Conservation (phyloP, 2,797 vertebrate species). For the Dipus sagitta region DNA sequence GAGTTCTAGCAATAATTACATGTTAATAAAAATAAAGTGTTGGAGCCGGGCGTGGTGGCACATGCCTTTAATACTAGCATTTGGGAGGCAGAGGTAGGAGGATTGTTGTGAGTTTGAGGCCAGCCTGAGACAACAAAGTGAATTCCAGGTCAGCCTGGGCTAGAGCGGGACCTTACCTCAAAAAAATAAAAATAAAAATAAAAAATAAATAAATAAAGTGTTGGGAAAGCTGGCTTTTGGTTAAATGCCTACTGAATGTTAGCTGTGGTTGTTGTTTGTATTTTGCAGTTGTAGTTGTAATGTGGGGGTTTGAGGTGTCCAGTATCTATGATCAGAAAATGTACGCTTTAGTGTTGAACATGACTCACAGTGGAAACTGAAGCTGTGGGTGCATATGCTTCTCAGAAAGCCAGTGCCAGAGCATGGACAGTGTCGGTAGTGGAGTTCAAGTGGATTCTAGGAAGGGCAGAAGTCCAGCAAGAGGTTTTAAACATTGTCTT, state of each 20-base stretch:
- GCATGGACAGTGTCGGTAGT: neutral
- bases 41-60: no score
- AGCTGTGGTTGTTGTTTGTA: constrained; percentile 20
- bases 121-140: no score
- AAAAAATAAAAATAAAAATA: no score
- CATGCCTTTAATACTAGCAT: no score
- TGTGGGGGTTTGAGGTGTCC: neutral
- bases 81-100: no score
- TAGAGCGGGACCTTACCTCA: no score
- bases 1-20: neutral
- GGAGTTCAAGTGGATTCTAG: neutral
- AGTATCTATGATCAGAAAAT: constrained; percentile 8
- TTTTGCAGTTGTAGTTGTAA: neutral
- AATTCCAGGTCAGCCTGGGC: no score
- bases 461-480: neutral
- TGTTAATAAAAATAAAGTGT: neutral
- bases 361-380: neutral
- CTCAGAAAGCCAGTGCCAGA: neutral
- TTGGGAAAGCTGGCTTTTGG: neutral
- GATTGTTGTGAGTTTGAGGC: no score
- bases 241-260: neutral
- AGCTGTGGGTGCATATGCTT: neutral
- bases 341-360: neutral
- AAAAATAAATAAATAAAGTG: neutral
- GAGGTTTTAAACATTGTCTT: neutral